phyloP scores from a whole-genome alignment of 2,888 invertebrate species.

The Clepsis dumicolana region DNA sequence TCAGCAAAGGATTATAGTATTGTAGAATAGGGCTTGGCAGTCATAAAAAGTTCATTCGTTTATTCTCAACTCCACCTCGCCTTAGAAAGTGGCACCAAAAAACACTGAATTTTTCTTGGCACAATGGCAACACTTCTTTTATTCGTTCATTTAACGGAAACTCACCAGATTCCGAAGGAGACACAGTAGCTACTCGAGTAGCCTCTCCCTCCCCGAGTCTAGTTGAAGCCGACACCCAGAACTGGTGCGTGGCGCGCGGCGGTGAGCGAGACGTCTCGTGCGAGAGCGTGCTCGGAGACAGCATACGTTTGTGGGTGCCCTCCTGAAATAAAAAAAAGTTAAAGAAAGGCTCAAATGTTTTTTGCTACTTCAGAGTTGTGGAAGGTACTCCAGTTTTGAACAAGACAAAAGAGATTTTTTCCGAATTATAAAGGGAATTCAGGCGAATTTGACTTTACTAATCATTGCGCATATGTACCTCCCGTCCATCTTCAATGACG shows the following conservation, averaged over 20 bases:
- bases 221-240: slow-evolving; percentile 91
- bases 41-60: no score
- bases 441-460: neutral
- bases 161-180: slow-evolving; percentile 89
- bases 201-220: slow-evolving; percentile 94
- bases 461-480: slow-evolving; percentile 66
- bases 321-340: slow-evolving; percentile 72
- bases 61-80: no score
- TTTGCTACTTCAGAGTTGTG: no score
- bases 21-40: no score
- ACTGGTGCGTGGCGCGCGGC: slow-evolving; percentile 91
- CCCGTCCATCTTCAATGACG: slow-evolving; percentile 91
- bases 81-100: no score
- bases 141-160: neutral
- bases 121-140: no score
- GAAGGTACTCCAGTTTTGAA: no score
- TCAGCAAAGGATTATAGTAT: no score
- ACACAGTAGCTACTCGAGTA: slow-evolving; percentile 91
- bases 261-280: slow-evolving; percentile 90
- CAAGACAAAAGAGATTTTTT: no score
- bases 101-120: no score
- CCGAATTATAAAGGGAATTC: no score
- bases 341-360: no score
- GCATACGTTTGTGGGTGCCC: slow-evolving; percentile 91
- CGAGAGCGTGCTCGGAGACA: slow-evolving; percentile 89